Evolutionary conservation across 2,797 vertebrate genomes (phyloP), one percentile per base, ranked within the genome.

Genomic region (Pangasius mekongensis): DNA sequence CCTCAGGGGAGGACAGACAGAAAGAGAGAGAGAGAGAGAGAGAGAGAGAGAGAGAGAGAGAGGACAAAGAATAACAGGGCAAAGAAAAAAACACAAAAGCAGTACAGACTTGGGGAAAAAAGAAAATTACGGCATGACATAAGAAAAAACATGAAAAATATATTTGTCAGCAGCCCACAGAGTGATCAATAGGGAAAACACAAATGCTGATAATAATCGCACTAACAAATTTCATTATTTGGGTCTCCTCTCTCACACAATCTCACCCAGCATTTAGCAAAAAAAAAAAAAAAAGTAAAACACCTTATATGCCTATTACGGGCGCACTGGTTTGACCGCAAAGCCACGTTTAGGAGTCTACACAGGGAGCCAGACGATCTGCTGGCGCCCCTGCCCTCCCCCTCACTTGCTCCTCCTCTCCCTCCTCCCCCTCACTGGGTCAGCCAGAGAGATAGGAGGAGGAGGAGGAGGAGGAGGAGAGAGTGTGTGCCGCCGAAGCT

Each of bases 271-370:
- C 64, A 87, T 74, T 87, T 66, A 86, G n/a, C 66, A 90, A 89
- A 86, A 86, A 86, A 78, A 27, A 85, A 87, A 86, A 85, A 80
- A n/a, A 86, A 90, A 86, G 89, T 91, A 89, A 94, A 93, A 94
- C 92, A 93, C 94, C 93, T 96, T 95, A 95, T 94, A 95, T 93
- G 93, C 93, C 93, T 93, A 93, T 94, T 95, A 95, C 87, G 94
- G 95, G 94, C 93, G 33, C 95, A 95, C 91, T 81, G 93, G 94
- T 94, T 94, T 95, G 94, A 95, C 95, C 94, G 89, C 94, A 96
- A 94, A 94, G 94, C 95, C 91, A 94, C 93, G 93, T 94, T 94
- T 94, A 95, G 96, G 94, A 95, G 94, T 94, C 94, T 95, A 92
- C 92, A 93, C 93, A 93, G 95, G 93, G 94, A 94, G 95, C 91